These are phyloP conservation scores for Dendronephthya gigantea DNA, from an alignment of 64 coral and sea anemone species.

Conservation along the genomic window DNA sequence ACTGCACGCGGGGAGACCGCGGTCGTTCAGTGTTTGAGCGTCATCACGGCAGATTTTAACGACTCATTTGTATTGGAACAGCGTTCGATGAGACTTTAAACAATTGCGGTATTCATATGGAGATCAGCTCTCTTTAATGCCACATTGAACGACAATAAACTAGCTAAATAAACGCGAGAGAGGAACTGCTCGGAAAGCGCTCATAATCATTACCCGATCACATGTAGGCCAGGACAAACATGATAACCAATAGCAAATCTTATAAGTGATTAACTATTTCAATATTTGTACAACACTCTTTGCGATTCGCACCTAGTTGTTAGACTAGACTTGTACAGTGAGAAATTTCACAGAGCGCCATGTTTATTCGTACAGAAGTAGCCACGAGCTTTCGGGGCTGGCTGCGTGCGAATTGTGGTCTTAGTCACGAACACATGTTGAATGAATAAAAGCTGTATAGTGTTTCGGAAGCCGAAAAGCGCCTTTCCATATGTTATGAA, in stretches of 20 bases:
- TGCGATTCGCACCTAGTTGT: background rate
- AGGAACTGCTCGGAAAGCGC: background rate
- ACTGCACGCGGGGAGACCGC: background rate
- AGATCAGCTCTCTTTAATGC: conserved; percentile 2
- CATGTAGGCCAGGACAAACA: background rate
- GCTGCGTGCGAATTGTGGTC: too few species aligned
- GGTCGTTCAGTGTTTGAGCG: background rate
- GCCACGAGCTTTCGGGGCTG: too few species aligned
- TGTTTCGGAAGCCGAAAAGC: background rate
- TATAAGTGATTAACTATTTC: background rate
- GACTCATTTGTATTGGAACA: conserved; percentile 3
- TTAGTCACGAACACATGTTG: background rate
- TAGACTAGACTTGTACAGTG: background rate
- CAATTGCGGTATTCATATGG: conserved; percentile 14
- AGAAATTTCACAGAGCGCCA: background rate
- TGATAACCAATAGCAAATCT: background rate
- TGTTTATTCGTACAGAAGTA: too few species aligned
- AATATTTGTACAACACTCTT: background rate
- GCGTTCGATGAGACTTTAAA: background rate
- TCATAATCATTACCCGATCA: background rate
- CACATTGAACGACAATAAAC: background rate
- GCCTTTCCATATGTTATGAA: conserved; percentile 11
- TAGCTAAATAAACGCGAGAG: background rate
- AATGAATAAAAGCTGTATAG: conserved; percentile 9
- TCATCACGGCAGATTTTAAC: background rate